phyloP scores from a whole-genome alignment of 2,797 vertebrate species.

The Hafferia zeledoni region DNA sequence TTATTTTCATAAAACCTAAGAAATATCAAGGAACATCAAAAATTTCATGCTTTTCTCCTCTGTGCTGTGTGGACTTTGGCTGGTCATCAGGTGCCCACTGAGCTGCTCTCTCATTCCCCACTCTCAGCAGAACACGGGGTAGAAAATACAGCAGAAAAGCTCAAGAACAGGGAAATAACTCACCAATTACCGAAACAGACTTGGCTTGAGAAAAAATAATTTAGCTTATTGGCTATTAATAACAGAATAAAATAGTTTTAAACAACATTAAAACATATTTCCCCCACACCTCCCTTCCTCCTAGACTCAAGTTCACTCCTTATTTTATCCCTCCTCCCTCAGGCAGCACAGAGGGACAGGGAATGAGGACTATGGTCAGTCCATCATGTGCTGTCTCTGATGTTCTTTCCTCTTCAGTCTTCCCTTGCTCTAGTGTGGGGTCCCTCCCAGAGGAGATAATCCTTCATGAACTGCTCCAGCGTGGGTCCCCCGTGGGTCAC shows the following conservation, averaged over 20 bases:
- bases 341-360: rapidly evolving
- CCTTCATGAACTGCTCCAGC: not conserved
- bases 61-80: not conserved
- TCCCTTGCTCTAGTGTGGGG: not conserved
- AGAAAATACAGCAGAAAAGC: not conserved
- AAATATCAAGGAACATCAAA: not conserved
- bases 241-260: not conserved
- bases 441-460: not conserved
- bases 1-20: not conserved
- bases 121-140: not conserved
- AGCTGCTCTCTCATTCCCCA: not conserved
- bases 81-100: not conserved
- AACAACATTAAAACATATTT: not conserved
- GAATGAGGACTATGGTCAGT: not conserved
- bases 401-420: not conserved
- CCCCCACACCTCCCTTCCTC: not conserved
- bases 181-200: not conserved
- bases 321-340: not conserved
- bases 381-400: rapidly evolving
- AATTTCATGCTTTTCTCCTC: not conserved
- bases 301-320: not conserved
- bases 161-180: not conserved
- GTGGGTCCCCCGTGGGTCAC: rapidly evolving
- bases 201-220: not conserved
- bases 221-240: not conserved